Base-by-base conservation (phyloP, 2,888 invertebrate genomes). In the Heliconius hortense region DNA sequence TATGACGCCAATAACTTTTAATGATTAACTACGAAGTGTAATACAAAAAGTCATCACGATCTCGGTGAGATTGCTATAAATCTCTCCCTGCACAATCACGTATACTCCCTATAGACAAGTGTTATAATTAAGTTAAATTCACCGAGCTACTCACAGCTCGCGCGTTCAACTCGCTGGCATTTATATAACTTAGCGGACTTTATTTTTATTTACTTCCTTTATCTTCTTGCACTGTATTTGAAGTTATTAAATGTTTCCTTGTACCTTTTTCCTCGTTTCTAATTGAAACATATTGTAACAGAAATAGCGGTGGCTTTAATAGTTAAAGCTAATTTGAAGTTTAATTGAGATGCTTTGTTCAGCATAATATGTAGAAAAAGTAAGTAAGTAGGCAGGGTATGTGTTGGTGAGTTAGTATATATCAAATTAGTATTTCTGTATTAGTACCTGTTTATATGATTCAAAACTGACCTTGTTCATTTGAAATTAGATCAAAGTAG, bases 81-180 rank as follows among this genome's bases (percentile, higher is more conserved):
- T 93, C 93, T 92, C 87, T 83, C 83, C 84, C 87, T 89, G 83
- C 88, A 91, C 90, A 89, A 89, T 89, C 87, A 84, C 85, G 85
- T 82, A 82, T 84, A 83, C 83, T 87, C 84, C 82, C 86, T 90
- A 90, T 88, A 90, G 88, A 88, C 90, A 89, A 90, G 90, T 89
- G 90, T 91, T 93, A 92, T 92, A 92, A 93, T 93, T 93, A 92
- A 92, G 90, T 89, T 89, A 84, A 88, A 87, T 83, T 87, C 83
- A 82, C 81, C 79, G 80, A 77, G 79, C 81, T 84, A 89, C 89
- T 87, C 84, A 89, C 80, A 82, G 87, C 74, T 75, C 73, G 66
- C 67, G 68, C 73, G 72, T 68, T 71, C 59, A 31, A 56, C 70
- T 74, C 5, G 60, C 70, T 15, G 15, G 26, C 66, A 26, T 71